Conservation (phyloP, 2,888 invertebrate species). For the Melinaea menophilus region DNA sequence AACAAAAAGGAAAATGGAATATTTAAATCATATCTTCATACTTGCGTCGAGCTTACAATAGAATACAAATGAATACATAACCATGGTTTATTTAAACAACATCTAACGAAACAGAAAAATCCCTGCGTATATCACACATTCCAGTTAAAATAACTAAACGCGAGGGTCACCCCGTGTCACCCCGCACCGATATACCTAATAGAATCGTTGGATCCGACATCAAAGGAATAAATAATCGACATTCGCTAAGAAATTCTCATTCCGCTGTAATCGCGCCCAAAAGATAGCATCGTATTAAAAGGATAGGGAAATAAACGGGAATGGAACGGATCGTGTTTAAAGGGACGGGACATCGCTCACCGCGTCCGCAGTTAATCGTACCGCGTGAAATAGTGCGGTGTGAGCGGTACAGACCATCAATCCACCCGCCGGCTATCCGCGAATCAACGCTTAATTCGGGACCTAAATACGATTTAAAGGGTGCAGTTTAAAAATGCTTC, state of each 20-base stretch:
- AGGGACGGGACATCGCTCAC: conserved; percentile 43
- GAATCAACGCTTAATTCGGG: conserved; percentile 74
- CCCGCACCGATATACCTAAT: conserved; percentile 27
- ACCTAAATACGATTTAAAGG: conserved; percentile 70
- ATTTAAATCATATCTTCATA: not conserved
- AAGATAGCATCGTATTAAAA: conserved; percentile 68
- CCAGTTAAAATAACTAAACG: conserved; percentile 28
- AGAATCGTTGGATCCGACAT: conserved; percentile 36
- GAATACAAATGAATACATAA: not conserved
- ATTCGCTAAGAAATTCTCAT: conserved; percentile 37
- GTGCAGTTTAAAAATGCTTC: conserved; percentile 6
- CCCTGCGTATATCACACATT: conserved; percentile 23
- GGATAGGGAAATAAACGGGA: conserved; percentile 57
- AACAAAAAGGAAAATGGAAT: too few relatives aligned
- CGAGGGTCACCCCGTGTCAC: conserved; percentile 27
- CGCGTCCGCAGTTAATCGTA: conserved; percentile 55
- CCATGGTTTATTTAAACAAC: not conserved
- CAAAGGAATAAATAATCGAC: conserved; percentile 40
- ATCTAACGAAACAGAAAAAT: conserved; percentile 20
- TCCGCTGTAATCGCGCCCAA: conserved; percentile 52
- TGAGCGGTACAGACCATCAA: conserved; percentile 51
- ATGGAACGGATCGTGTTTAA: conserved; percentile 38
- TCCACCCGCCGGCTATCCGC: conserved; percentile 72
- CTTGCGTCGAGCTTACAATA: not conserved
- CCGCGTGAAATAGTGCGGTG: conserved; percentile 43